Evolutionary conservation across 1,140 invertebrate genomes (phyloP).

Genomic region (Ceratosolen solmsi): DNA sequence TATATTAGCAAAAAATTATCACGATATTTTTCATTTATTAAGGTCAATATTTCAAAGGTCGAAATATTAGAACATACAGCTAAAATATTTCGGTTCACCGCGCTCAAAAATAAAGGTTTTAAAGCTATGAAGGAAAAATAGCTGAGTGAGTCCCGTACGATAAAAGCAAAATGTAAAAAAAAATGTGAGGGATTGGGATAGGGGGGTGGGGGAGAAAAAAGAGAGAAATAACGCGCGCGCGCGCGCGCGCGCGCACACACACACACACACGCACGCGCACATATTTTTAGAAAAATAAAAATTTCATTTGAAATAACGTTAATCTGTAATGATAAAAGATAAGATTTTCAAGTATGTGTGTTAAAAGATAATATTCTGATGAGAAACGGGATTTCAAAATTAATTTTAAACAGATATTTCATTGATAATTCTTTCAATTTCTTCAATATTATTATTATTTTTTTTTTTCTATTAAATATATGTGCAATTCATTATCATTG

Average conservation of each 20-base stretch:
- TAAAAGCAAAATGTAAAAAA: not conserved
- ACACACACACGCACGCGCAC: too few relatives aligned
- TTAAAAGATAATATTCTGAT: not conserved
- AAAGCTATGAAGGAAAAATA: not conserved
- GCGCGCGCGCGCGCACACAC: too few relatives aligned
- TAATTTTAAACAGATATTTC: not conserved
- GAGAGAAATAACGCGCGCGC: not conserved
- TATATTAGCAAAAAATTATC: too few relatives aligned
- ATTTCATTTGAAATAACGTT: not conserved
- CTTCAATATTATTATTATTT: too few relatives aligned
- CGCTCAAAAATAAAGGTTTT: constrained; percentile 34
- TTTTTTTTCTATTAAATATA: too few relatives aligned
- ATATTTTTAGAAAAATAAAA: too few relatives aligned
- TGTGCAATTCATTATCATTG: too few relatives aligned
- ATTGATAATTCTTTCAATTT: too few relatives aligned
- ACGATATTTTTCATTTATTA: too few relatives aligned
- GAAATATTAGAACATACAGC: not conserved
- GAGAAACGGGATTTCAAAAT: not conserved
- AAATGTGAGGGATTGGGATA: too few relatives aligned
- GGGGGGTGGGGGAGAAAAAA: too few relatives aligned
- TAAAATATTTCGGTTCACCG: constrained; percentile 10
- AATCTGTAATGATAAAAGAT: not conserved
- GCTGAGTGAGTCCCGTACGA: not conserved
- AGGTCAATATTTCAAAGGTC: not conserved
- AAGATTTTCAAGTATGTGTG: too few relatives aligned